These are phyloP conservation scores for Cossypha heuglini DNA, from an alignment of 2,797 vertebrate species.

Conservation along the genomic window DNA sequence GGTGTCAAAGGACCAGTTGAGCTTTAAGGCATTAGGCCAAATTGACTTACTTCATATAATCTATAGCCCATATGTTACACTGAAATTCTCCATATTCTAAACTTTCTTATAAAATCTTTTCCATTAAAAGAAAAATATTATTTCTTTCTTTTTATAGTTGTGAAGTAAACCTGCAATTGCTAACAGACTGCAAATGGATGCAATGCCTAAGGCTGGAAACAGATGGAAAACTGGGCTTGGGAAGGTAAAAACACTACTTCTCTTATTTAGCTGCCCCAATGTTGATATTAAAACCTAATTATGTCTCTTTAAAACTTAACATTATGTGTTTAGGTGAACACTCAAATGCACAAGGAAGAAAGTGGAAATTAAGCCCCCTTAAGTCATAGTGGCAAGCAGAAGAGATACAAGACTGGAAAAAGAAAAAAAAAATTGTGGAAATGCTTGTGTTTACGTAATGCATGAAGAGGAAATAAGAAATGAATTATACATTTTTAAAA, in stretches of 20 bases:
- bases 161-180: not conserved
- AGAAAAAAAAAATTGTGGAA: not conserved
- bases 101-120: not conserved
- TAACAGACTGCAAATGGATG: not conserved
- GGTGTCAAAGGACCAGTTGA: not conserved
- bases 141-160: not conserved
- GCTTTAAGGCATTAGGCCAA: not conserved
- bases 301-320: not conserved
- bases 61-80: not conserved
- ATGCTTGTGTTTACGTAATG: not conserved
- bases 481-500: not conserved
- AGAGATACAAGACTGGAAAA: not conserved
- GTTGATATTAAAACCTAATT: not conserved
- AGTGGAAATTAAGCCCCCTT: not conserved
- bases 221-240: not conserved
- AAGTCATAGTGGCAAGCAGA: not conserved
- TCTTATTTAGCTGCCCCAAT: not conserved
- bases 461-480: not conserved
- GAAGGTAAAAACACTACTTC: not conserved
- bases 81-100: not conserved
- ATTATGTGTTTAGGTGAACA: not conserved
- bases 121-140: not conserved
- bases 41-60: not conserved
- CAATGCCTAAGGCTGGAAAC: not conserved
- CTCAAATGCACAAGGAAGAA: not conserved